phyloP scores from a whole-genome alignment of 2,113 vertebrate species.

The Engraulis encrasicolus region DNA sequence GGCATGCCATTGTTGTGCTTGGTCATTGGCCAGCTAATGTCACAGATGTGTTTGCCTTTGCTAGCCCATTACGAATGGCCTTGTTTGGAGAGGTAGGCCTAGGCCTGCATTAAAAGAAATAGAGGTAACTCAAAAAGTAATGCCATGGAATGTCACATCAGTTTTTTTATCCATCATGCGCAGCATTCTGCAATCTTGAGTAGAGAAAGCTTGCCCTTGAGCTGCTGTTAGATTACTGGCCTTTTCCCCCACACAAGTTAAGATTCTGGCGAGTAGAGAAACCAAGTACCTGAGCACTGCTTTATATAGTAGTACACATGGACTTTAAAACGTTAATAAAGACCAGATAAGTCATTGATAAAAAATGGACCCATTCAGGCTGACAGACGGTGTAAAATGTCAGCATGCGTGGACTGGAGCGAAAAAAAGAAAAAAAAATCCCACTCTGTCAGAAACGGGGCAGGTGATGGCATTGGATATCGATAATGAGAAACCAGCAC shows the following conservation, averaged over 20 bases:
- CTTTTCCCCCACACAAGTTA: not conserved
- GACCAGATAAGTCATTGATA: constrained; percentile 30
- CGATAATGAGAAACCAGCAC: constrained; percentile 47
- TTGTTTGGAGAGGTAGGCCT: not conserved
- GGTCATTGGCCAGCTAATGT: no score
- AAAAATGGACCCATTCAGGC: constrained; percentile 39
- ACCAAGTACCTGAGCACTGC: not conserved
- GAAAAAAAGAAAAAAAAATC: constrained; percentile 17
- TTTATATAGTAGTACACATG: not conserved
- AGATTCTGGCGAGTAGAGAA: not conserved
- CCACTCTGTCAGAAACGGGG: constrained; percentile 31
- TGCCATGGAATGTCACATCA: not conserved
- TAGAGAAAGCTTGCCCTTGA: not conserved
- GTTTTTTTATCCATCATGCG: not conserved
- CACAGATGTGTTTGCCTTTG: no score
- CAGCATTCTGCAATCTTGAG: not conserved
- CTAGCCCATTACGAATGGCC: no score
- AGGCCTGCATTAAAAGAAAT: not conserved
- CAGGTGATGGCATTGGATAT: constrained; percentile 38
- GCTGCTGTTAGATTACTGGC: no score
- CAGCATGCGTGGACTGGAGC: no score
- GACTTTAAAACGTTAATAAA: constrained; percentile 15
- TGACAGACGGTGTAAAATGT: constrained; percentile 35
- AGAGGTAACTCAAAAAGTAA: not conserved
- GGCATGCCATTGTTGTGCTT: no score